Percentiles rank a stretch among this genome's conserved stretches.
phyloP scores from a whole-genome alignment of 2,113 vertebrate species.

The Brachirus orientalis region DNA sequence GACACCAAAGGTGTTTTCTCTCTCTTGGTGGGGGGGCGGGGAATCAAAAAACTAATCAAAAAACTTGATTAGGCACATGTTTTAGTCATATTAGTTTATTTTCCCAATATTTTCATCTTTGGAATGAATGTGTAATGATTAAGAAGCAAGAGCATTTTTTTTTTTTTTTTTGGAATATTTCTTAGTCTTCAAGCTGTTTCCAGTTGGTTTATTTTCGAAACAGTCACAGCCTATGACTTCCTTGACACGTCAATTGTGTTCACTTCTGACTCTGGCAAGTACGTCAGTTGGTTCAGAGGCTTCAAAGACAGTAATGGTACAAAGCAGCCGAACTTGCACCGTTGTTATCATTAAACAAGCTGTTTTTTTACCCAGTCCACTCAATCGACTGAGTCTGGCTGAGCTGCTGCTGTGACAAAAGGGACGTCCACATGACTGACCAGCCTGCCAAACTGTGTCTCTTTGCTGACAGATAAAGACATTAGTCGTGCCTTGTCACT shows the following conservation, averaged over 20 bases:
- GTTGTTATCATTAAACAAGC: conserved; percentile 31
- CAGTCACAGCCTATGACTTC: background rate
- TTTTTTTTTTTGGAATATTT: too few relatives aligned
- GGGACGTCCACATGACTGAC: conserved; percentile 47
- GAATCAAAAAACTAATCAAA: too few relatives aligned
- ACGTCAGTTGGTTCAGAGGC: background rate
- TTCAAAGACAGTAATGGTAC: conserved; percentile 29
- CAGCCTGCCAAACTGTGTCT: conserved; percentile 22
- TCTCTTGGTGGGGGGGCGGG: too few relatives aligned
- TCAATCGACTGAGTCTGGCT: conserved; percentile 25
- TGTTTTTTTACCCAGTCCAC: conserved; percentile 9
- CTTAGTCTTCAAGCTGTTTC: too few relatives aligned
- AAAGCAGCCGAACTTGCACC: conserved; percentile 14
- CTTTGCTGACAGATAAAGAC: conserved; percentile 58
- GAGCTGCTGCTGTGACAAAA: conserved; percentile 42
- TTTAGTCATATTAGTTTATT: too few relatives aligned
- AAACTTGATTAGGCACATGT: too few relatives aligned
- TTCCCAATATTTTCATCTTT: too few relatives aligned
- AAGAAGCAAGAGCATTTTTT: too few relatives aligned
- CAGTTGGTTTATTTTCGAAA: too few relatives aligned
- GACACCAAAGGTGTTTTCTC: too few relatives aligned
- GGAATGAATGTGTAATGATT: too few relatives aligned
- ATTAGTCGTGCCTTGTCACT: conserved; percentile 52
- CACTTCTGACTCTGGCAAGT: background rate
- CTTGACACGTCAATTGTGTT: background rate